Base-by-base conservation (phyloP, 2,797 vertebrate genomes). In the Acanthiza pusilla region DNA sequence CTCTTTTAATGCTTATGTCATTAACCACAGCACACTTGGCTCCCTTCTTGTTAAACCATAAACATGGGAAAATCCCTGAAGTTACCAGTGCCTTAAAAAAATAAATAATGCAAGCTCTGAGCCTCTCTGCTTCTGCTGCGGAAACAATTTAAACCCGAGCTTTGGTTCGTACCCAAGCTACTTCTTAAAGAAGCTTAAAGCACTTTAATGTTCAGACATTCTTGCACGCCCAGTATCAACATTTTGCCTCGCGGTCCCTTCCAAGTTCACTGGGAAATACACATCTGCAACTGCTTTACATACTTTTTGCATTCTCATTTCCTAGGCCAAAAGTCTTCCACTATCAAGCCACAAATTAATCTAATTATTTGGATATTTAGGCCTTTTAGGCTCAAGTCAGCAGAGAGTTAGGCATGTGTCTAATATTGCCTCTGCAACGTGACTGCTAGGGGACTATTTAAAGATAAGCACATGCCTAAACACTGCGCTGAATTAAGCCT, bases 221-320 rank as follows among this genome's bases (percentile, higher is more conserved):
- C 51, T 77, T 17, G 2, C 63, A 63, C 1, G 0, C 57, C 88
- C 77, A 71, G 38, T 27, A 91, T 91, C 85, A 92, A 82, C 60
- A 43, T 58, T 77, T 36, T 85, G 72, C 89, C 73, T 91, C 11
- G 1, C 2, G 0, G 38, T 61, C 70, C 66, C 73, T 84, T 88
- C 89, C 77, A 71, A 86, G 83, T 67, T 74, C 7, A 4, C 67
- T 78, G 58, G 57, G 81, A 94, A 94, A 88, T 11, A 53, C 76
- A 93, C 67, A 92, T 96, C 83, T 91, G 96, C 76, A 83, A 67
- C 91, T 92, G 85, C 71, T 95, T 96, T 91, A 62, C 70, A 89
- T 92, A 80, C 81, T 89, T 89, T 54, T 82, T 91, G 63, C 76
- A 61, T 88, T 84, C 70, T 66, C 67, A 55, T 90, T 91, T 94